phyloP scores from a whole-genome alignment of 2,797 vertebrate genomes.

The Sebastes vulpes region DNA sequence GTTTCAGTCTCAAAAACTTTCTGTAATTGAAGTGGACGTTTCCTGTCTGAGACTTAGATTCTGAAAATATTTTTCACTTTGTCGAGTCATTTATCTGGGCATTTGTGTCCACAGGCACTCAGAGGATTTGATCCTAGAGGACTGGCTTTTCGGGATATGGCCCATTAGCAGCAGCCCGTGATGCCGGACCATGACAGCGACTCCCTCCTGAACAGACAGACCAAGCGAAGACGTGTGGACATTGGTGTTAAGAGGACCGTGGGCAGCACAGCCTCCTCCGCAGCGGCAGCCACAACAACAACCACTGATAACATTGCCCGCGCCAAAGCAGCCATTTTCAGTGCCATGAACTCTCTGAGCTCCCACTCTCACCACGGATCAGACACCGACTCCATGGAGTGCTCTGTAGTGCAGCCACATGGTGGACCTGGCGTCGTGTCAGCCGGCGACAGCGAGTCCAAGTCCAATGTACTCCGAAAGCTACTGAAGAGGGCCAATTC shows the following conservation, averaged over 20 bases:
- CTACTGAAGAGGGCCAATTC: slow-evolving; percentile 99
- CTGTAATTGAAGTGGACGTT: slow-evolving; percentile 74
- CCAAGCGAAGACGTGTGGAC: slow-evolving; percentile 99
- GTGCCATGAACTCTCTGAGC: slow-evolving; percentile 96
- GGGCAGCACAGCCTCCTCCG: slow-evolving; percentile 93
- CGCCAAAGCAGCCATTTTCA: slow-evolving; percentile 91
- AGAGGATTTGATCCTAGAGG: slow-evolving; percentile 94
- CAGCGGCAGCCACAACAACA: slow-evolving; percentile 80
- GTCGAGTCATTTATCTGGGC: slow-evolving; percentile 92
- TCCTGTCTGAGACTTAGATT: background rate
- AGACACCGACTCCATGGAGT: slow-evolving; percentile 96
- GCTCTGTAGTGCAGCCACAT: slow-evolving; percentile 96
- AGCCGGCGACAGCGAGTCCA: slow-evolving; percentile 83
- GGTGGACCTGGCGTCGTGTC: slow-evolving; percentile 87
- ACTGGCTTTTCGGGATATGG: slow-evolving; percentile 97
- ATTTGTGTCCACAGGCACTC: slow-evolving; percentile 89
- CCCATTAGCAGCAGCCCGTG: slow-evolving; percentile 97
- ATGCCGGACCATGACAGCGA: slow-evolving; percentile 99
- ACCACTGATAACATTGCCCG: slow-evolving; percentile 95
- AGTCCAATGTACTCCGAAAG: slow-evolving; percentile 99
- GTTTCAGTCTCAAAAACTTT: background rate
- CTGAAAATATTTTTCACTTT: slow-evolving; percentile 53
- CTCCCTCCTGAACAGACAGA: slow-evolving; percentile 99
- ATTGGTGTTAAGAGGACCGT: slow-evolving; percentile 99
- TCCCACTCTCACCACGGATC: slow-evolving; percentile 91